Percentiles rank a stretch among this genome's conserved stretches.
phyloP scores from a whole-genome alignment of 2,797 vertebrate genomes.

The Onychomys torridus region DNA sequence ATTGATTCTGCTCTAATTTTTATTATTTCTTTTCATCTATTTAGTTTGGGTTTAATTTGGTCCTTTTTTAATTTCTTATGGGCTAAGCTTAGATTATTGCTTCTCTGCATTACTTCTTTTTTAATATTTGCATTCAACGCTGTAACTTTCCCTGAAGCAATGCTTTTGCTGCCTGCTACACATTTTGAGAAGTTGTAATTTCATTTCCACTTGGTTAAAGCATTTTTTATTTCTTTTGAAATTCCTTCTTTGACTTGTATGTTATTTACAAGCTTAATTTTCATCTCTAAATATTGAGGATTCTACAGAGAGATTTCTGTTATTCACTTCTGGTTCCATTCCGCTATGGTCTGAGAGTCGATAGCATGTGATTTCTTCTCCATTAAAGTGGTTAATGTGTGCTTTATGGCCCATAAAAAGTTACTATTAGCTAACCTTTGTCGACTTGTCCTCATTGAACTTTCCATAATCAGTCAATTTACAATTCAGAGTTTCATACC shows the following conservation, averaged over 20 bases:
- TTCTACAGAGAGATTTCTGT: background rate
- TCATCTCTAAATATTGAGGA: background rate
- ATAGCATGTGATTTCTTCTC: background rate
- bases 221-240: background rate
- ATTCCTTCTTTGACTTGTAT: background rate
- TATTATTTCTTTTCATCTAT: conserved; percentile 13
- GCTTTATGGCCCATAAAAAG: background rate
- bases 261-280: background rate
- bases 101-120: background rate
- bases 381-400: background rate
- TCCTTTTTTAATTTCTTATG: background rate
- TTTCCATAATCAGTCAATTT: conserved; percentile 4
- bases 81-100: background rate
- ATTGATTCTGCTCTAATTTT: background rate
- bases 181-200: background rate
- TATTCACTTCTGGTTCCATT: background rate
- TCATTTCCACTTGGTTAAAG: background rate
- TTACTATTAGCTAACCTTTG: conserved; percentile 3
- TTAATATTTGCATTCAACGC: background rate
- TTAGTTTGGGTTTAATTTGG: conserved; percentile 39
- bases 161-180: background rate
- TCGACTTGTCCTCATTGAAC: conserved; percentile 7
- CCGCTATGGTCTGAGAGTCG: background rate
- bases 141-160: background rate
- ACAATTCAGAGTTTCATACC: background rate